Base-by-base conservation (phyloP, 1,140 invertebrate genomes). In the Eupristina koningsbergeri region DNA sequence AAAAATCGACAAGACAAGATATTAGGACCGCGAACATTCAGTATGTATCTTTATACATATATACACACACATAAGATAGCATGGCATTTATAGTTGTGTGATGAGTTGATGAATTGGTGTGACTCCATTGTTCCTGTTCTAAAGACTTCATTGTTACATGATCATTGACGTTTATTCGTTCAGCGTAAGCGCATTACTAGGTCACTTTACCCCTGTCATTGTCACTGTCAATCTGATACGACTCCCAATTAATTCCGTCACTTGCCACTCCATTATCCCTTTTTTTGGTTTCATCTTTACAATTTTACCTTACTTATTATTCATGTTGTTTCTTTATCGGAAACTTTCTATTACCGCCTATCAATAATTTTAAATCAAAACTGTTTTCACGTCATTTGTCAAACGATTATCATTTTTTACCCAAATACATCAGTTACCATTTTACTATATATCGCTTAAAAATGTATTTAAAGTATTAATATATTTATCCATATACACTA, bases 31-130 rank as follows among this genome's bases (percentile, higher is more conserved):
- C 45, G 39, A 22, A 50, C 22, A 58, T 58, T 45, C 31, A 36
- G 41, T 58, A n/a, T 63, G 22, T 47, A 15, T 53, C 6, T 29
- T 2, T 67, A n/a, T 0, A 29, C 22, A 22, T 45, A 45, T 47
- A 15, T 53, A 26, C 17, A 11, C 47, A n/a, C 0, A 29, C 15
- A 22, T 11, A 36, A 67, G 31, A 61, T 7, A 11, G 26, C 15
- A 29, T 69, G 31, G 26, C 5, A 58, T 11, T 17, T 9, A 1
- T 19, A 74, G 71, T 83, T 83, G 86, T 85, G 88, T 90, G 90
- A 90, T 89, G 88, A 90, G 88, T 86, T 91, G 91, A 91, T 89
- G 88, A 90, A 91, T 91, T 89, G 88, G 88, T 89, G 86, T 13
- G 9, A 64, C 85, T 88, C 87, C 85, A 36, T 11, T 34, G 75